These are phyloP conservation scores for Conomelus anceps DNA, from an alignment of 2,888 invertebrate genomes.

Conservation along the genomic window DNA sequence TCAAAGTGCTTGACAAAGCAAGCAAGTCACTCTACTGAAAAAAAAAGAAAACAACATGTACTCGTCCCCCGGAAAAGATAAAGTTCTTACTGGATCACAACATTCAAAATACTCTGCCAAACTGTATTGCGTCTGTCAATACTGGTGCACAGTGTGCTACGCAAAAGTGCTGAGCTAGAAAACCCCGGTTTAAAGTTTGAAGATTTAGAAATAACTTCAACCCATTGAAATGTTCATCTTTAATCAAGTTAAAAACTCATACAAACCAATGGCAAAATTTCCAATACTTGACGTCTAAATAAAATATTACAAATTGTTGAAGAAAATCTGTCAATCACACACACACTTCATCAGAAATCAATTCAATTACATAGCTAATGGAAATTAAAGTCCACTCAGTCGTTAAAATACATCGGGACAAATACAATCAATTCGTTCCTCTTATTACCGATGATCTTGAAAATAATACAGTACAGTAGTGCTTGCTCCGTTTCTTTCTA, in stretches of 20 bases:
- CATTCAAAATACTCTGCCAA: too few species aligned
- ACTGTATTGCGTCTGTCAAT: too few species aligned
- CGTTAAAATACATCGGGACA: not conserved
- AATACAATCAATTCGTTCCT: not conserved
- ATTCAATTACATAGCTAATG: not conserved
- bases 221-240: not conserved
- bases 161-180: not conserved
- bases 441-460: not conserved
- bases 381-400: not conserved
- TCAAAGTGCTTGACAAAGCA: too few species aligned
- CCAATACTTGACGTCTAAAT: not conserved
- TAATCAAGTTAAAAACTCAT: not conserved
- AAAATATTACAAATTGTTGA: not conserved
- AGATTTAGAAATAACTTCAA: not conserved
- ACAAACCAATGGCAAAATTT: not conserved
- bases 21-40: too few species aligned
- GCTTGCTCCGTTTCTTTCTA: not conserved
- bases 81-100: too few species aligned
- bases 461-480: not conserved
- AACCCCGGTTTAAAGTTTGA: not conserved
- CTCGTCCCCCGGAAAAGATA: too few species aligned
- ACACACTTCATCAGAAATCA: not conserved
- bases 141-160: too few species aligned
- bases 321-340: not conserved
- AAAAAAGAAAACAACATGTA: too few species aligned